These are phyloP conservation scores for Naja naja DNA, from an alignment of 2,113 vertebrate species.

Conservation along the genomic window DNA sequence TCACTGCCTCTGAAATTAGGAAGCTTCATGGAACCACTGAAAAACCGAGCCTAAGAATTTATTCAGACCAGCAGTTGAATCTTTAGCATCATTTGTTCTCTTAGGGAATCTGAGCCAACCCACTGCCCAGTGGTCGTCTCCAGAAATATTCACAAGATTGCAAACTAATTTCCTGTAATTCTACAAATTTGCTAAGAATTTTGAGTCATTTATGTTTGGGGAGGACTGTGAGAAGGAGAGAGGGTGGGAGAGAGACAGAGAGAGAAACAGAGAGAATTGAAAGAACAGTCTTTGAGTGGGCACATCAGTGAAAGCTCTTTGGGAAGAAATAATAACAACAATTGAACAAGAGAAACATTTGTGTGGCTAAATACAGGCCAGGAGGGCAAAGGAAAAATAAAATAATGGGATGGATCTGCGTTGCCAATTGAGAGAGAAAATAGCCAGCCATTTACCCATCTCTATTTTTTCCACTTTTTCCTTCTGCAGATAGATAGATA, in stretches of 20 bases:
- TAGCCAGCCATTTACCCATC: neutral
- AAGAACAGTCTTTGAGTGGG: neutral
- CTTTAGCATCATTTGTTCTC: neutral
- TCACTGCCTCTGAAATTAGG: neutral
- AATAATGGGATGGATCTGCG: neutral
- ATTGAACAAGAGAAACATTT: constrained; percentile 16
- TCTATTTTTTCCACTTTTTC: neutral
- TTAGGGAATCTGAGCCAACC: neutral
- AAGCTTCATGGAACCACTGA: neutral
- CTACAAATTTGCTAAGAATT: neutral
- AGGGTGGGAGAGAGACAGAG: no score
- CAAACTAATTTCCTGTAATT: neutral
- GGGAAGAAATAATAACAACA: neutral
- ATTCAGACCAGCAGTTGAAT: neutral
- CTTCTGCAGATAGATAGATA: neutral
- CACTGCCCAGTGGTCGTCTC: neutral
- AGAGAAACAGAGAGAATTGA: neutral
- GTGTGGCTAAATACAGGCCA: constrained; percentile 51
- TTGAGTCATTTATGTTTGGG: neutral
- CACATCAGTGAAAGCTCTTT: neutral
- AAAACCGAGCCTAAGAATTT: neutral
- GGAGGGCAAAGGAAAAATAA: neutral
- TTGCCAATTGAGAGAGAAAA: constrained; percentile 31
- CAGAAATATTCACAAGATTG: neutral
- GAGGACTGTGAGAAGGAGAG: neutral